These are phyloP conservation scores for Ranitomeya variabilis DNA, from an alignment of 2,113 vertebrate genomes.

Conservation along the genomic window DNA sequence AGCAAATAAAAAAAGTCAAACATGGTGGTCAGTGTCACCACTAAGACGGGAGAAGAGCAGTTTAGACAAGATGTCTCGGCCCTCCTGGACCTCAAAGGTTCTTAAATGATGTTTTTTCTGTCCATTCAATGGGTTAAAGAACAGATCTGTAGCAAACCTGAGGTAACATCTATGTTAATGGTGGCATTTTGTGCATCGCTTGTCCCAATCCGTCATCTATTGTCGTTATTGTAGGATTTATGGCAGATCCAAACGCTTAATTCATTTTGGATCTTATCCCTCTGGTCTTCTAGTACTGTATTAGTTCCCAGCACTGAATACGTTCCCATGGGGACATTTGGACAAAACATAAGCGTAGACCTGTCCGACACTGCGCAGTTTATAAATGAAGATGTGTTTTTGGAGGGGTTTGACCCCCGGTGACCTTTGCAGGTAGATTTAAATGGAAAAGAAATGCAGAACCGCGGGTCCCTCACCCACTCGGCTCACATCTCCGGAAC, in stretches of 20 bases:
- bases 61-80: no score
- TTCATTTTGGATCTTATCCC: neutral
- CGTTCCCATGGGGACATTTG: neutral
- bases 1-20: no score
- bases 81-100: neutral
- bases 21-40: no score
- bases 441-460: conserved; percentile 51
- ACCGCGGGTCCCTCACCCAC: conserved; percentile 60
- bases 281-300: conserved; percentile 9
- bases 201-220: neutral
- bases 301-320: neutral
- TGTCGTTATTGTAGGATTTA: neutral
- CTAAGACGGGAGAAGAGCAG: no score
- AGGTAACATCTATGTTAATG: neutral
- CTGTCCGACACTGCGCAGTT: neutral
- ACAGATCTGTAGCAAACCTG: neutral
- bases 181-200: neutral
- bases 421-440: conserved; percentile 57
- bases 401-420: conserved; percentile 47
- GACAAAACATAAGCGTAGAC: neutral
- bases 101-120: neutral
- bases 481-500: conserved; percentile 63
- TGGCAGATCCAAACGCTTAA: neutral
- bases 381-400: conserved; percentile 44
- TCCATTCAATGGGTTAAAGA: neutral